Conservation (phyloP, 2,113 vertebrate species). For the Halcyon malimbica region DNA sequence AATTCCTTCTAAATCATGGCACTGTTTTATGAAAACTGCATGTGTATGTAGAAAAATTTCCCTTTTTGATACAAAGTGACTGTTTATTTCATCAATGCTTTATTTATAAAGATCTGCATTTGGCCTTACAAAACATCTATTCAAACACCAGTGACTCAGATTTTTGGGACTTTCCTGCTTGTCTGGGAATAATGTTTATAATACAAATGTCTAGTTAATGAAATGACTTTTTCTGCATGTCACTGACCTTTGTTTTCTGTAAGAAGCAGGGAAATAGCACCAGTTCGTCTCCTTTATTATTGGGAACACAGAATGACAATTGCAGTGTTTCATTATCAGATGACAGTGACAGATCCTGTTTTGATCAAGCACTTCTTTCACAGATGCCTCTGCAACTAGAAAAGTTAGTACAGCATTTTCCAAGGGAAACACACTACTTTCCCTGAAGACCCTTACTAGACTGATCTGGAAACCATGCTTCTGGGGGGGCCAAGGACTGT, state of each 20-base stretch:
- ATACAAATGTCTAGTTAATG: constrained; percentile 40
- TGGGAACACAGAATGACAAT: background rate
- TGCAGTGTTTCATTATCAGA: background rate
- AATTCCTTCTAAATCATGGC: background rate
- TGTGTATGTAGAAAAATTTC: background rate
- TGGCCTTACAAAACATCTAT: constrained; percentile 68
- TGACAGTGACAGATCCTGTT: background rate
- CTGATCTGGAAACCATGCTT: background rate
- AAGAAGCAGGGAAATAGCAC: background rate
- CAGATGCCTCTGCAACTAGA: background rate
- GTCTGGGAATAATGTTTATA: constrained; percentile 62
- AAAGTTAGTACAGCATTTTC: background rate
- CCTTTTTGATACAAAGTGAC: constrained; percentile 33
- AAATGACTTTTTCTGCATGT: constrained; percentile 41
- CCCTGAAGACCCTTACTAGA: background rate
- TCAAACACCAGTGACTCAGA: constrained; percentile 71
- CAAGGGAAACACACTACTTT: background rate
- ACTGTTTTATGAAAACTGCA: constrained; percentile 18
- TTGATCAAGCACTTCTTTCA: background rate
- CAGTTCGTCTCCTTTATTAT: background rate
- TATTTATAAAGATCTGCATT: constrained; percentile 59
- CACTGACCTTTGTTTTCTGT: constrained; percentile 49
- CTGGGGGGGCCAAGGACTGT: background rate
- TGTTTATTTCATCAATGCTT: constrained; percentile 65
- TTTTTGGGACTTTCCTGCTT: constrained; percentile 70